phyloP scores from a whole-genome alignment of 2,888 invertebrate genomes.

The Chaitophorus viminalis region DNA sequence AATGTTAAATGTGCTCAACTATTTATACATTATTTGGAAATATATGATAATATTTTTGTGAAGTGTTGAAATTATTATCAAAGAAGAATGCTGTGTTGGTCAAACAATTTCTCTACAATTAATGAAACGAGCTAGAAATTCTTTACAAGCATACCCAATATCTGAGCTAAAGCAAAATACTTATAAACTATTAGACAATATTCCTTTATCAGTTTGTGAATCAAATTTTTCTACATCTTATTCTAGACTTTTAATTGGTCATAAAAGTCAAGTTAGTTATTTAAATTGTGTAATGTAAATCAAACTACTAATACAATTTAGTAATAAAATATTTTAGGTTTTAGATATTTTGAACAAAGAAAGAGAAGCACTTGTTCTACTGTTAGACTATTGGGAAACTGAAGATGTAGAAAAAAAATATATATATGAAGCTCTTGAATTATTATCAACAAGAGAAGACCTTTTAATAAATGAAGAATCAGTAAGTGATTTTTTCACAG shows the following conservation, averaged over 20 bases:
- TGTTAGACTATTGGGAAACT: constrained; percentile 55
- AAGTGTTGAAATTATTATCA: constrained; percentile 74
- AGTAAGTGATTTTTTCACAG: constrained; percentile 15
- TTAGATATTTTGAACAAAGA: constrained; percentile 54
- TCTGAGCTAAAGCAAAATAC: constrained; percentile 64
- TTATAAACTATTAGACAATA: constrained; percentile 65
- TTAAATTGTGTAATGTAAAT: not conserved
- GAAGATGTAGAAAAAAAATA: constrained; percentile 58
- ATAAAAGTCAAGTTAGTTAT: constrained; percentile 72
- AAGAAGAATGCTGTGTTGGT: constrained; percentile 72
- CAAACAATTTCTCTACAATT: constrained; percentile 81
- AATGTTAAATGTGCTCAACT: not conserved
- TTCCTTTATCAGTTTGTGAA: constrained; percentile 69
- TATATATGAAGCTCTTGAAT: constrained; percentile 55
- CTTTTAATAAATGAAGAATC: constrained; percentile 42
- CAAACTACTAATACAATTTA: not conserved
- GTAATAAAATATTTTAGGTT: constrained; percentile 21
- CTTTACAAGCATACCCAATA: constrained; percentile 72
- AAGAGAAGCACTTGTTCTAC: constrained; percentile 41
- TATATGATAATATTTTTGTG: constrained; percentile 53
- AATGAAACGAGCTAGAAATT: constrained; percentile 80
- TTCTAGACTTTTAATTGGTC: constrained; percentile 82
- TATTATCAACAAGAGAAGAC: constrained; percentile 50
- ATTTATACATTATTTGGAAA: not conserved
- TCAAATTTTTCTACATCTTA: constrained; percentile 72